Evolutionary conservation across 2,113 vertebrate genomes (phyloP), one percentile per base, ranked within the genome.

Genomic region (Bambusicola thoracicus): DNA sequence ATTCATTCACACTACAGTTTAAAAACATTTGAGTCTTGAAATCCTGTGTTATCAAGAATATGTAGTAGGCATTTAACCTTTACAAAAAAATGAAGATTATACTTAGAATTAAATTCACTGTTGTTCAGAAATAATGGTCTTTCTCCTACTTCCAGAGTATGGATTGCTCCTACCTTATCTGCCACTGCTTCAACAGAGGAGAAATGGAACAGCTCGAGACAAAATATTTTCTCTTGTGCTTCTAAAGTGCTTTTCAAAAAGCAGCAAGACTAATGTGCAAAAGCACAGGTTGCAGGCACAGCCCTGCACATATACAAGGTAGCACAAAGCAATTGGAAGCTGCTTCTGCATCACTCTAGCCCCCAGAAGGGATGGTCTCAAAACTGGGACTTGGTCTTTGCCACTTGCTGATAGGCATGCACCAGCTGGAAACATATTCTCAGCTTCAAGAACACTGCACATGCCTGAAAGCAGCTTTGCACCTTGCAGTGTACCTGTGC

Each of bases 21-120:
- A 59, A 91, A 91, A 78, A 8, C 21, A 66, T 66, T 86, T 70
- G 55, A 82, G 53, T 46, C 41, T 58, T 62, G 11, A 84, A 90
- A 76, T 68, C 20, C 38, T 55, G 7, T 58, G 24, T 76, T 82
- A 80, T 40, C 63, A 73, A 40, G 53, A 93, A 81, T 6, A 48
- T 8, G 14, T 58, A 68, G 90, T 25, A 91, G 44, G 21, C 9
- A 82, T 83, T 80, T 85, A 91, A 80, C 49, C 79, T 85, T 89
- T 76, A 41, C 5, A n/a, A 89, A 44, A n/a, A n/a, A 94, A 92
- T 17, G 13, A 85, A 87, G 73, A 8, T 2, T 10, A 73, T 8
- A 27, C 34, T 63, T 85, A 55, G 58, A 90, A 85, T 62, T 62
- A 83, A 59, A 59, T 91, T 89, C 80, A 20, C 38, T 90, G 53